Evolutionary conservation across 2,888 invertebrate genomes (phyloP).

Genomic region (Pollenia griseotomentosa): DNA sequence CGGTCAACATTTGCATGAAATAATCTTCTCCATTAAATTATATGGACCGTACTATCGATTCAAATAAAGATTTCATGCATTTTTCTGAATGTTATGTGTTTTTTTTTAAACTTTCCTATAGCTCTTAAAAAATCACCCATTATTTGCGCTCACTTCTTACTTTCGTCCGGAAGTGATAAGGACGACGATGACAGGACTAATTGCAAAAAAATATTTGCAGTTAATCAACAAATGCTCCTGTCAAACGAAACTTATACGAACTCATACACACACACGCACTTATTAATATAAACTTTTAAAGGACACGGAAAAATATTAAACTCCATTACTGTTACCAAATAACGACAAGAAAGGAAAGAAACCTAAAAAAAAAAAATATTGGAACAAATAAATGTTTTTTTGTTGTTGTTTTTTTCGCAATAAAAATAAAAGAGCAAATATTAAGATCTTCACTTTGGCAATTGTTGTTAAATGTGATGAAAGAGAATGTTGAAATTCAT

Average conservation of each 20-base stretch:
- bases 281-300: not conserved
- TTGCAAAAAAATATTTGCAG: too few species aligned
- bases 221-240: not conserved
- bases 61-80: too few species aligned
- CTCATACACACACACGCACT: not conserved
- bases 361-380: not conserved
- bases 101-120: too few species aligned
- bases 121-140: too few species aligned
- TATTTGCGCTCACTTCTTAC: too few species aligned
- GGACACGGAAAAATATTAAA: conserved; percentile 40
- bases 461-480: conserved; percentile 32
- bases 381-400: not conserved
- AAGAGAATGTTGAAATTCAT: not conserved
- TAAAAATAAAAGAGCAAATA: not conserved
- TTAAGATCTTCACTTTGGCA: not conserved
- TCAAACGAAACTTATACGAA: not conserved
- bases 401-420: not conserved
- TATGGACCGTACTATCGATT: too few species aligned
- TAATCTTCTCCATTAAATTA: too few species aligned
- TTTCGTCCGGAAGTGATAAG: too few species aligned
- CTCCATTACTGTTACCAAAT: conserved; percentile 7
- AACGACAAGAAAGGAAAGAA: not conserved
- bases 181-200: too few species aligned
- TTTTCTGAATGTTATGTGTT: too few species aligned
- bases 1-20: too few species aligned